Percentiles rank a stretch among this genome's conserved stretches.
These are phyloP conservation scores for Radopholus similis DNA, from an alignment of 1,140 invertebrate genomes.

Conservation along the genomic window DNA sequence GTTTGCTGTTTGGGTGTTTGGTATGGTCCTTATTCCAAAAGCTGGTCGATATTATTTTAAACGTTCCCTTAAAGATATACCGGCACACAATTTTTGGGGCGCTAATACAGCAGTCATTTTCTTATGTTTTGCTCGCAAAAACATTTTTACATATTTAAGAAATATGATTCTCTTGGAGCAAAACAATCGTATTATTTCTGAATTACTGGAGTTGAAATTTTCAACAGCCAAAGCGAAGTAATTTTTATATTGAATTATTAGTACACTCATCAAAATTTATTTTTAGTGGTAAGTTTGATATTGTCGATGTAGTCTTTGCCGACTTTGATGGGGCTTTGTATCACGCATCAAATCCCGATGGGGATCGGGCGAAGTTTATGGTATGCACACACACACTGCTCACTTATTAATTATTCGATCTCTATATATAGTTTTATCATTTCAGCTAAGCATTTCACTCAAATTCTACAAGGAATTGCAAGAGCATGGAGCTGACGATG, in stretches of 20 bases:
- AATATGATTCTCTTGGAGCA: constrained; percentile 92
- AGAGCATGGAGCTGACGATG: constrained; percentile 92
- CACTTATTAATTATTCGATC: no score
- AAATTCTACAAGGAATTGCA: constrained; percentile 98
- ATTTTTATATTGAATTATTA: constrained; percentile 1
- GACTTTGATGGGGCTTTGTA: constrained; percentile 99
- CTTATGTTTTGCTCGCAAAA: no score
- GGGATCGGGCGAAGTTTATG: constrained; percentile 91
- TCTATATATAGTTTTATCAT: background rate
- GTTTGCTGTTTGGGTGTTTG: no score
- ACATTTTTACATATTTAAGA: background rate
- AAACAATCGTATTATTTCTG: constrained; percentile 69
- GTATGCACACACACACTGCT: constrained; percentile 68
- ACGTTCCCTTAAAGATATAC: no score
- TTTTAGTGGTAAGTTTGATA: constrained; percentile 84
- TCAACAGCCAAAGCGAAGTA: constrained; percentile 6
- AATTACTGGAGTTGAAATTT: constrained; percentile 21
- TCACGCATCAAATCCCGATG: constrained; percentile 92
- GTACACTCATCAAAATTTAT: constrained; percentile 35
- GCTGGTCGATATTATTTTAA: no score
- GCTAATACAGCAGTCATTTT: no score
- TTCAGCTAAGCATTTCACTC: constrained; percentile 90
- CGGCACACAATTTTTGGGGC: no score
- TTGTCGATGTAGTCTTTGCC: constrained; percentile 80
- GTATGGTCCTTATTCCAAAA: no score